Base-by-base conservation (phyloP, 2,888 invertebrate species). In the Caprella mutica region DNA sequence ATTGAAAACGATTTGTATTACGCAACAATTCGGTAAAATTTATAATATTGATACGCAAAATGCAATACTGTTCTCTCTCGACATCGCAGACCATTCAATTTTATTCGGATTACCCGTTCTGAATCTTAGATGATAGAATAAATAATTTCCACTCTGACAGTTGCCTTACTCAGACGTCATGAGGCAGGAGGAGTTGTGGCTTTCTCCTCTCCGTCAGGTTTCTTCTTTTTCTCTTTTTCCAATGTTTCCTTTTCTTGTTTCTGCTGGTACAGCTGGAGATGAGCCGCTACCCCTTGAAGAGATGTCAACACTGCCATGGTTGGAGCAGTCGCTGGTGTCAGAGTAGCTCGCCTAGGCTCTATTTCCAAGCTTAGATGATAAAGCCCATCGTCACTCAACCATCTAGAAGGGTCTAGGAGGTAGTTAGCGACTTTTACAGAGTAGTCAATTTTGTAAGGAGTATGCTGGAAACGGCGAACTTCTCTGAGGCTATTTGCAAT, bases 401-500 rank as follows among this genome's bases (percentile, higher is more conserved):
- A 77, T 52, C 89, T 75, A 19, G 82, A 81, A 1, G 82, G 79
- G 72, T 91, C 90, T 68, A 91, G 74, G 8, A 92, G 76, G 71
- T 90, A 92, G 66, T 76, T 76, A 40, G 82, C 79, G 12, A 88
- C 89, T 77, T 86, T 84, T 21, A 81, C 78, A 67, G 85, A 86
- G 68, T 85, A 80, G 68, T 89, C 88, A 66, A 92, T 91, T 75
- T 88, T 89, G 72, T 92, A 92, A 0, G 88, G 84, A 1, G 88
- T 89, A 72, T 90, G 88, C 71, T 92, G 92, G 71, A 86, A 91
- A 70, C 88, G 85, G 17, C 88, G 80, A 66, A 92, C 89, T 75
- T 92, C 91, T 53, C 90, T 79, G 66, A 92, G 91, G 5, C 91
- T 89, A 70, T 92, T 90, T 5, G 91, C 90, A 70, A 91, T 86